A percentile compares a stretch with the other conserved stretches of the same genome.
Evolutionary conservation across 2,113 vertebrate genomes (phyloP).

Genomic region (Orientallactaga bullata): DNA sequence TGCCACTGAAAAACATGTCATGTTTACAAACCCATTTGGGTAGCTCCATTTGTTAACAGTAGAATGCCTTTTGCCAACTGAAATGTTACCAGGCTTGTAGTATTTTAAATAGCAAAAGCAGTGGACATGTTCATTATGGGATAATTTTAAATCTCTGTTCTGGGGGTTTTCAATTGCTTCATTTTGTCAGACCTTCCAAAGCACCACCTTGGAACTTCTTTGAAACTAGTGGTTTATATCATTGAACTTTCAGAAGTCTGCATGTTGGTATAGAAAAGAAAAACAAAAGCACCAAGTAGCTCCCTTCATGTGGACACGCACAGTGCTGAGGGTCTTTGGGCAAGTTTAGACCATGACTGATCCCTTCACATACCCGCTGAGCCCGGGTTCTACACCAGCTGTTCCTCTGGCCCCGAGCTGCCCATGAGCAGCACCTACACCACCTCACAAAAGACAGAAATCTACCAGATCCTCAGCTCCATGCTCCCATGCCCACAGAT

Average conservation of each 20-base stretch:
- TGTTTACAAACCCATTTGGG: neutral
- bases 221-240: conserved; percentile 49
- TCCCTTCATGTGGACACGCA: neutral
- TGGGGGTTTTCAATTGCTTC: neutral
- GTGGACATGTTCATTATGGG: neutral
- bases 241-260: conserved; percentile 30
- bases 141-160: neutral
- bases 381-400: neutral
- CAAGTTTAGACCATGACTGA: neutral
- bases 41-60: conserved; percentile 5
- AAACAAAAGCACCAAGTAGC: neutral
- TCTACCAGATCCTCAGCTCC: neutral
- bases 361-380: neutral
- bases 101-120: neutral
- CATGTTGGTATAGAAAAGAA: conserved; percentile 37
- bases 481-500: neutral
- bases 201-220: conserved; percentile 28
- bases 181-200: conserved; percentile 22
- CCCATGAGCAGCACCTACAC: neutral
- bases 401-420: neutral
- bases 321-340: neutral
- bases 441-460: neutral
- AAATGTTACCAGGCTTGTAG: neutral
- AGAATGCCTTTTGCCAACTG: conserved; percentile 29
- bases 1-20: neutral